A percentile compares a stretch with the other conserved stretches of the same genome.
Evolutionary conservation across 2,888 invertebrate species (phyloP).

Genomic region (Dryocosmus kuriphilus): DNA sequence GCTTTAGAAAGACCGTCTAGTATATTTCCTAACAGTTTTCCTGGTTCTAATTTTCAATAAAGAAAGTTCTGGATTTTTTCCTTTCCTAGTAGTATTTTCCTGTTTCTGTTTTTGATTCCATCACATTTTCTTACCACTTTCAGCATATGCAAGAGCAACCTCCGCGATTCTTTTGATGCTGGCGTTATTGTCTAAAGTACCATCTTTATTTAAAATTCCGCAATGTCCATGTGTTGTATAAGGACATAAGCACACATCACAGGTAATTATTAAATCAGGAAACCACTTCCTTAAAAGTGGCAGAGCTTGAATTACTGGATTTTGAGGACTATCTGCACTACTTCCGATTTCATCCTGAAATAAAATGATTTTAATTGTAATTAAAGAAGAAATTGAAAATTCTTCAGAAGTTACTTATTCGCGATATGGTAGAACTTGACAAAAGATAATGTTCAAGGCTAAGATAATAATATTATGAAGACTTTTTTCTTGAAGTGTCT

Average conservation of each 20-base stretch:
- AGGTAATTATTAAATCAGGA: slow-evolving; percentile 90
- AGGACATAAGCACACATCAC: slow-evolving; percentile 97
- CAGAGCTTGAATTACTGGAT: slow-evolving; percentile 91
- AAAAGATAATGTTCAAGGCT: too few relatives aligned
- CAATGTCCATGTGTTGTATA: slow-evolving; percentile 97
- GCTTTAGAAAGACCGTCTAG: too few relatives aligned
- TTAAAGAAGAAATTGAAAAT: too few relatives aligned
- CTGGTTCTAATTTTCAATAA: too few relatives aligned
- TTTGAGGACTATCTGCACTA: slow-evolving; percentile 87
- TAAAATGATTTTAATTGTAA: slow-evolving; percentile 14
- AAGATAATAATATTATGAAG: too few relatives aligned
- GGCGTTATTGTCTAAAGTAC: slow-evolving; percentile 86
- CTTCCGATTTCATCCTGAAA: slow-evolving; percentile 86
- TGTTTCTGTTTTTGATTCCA: background rate
- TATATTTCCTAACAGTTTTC: too few relatives aligned
- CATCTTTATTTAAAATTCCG: slow-evolving; percentile 86
- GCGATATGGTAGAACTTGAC: too few relatives aligned
- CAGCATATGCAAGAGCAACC: slow-evolving; percentile 91
- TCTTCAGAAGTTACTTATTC: too few relatives aligned
- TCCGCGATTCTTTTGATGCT: slow-evolving; percentile 92
- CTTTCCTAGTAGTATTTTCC: background rate
- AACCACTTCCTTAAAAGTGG: slow-evolving; percentile 86
- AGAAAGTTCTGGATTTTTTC: too few relatives aligned
- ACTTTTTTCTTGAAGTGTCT: too few relatives aligned
- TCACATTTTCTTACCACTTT: slow-evolving; percentile 83